Evolutionary conservation across 2,888 invertebrate species (phyloP), one percentile per base, ranked within the genome.

Genomic region (Lasius platythorax): DNA sequence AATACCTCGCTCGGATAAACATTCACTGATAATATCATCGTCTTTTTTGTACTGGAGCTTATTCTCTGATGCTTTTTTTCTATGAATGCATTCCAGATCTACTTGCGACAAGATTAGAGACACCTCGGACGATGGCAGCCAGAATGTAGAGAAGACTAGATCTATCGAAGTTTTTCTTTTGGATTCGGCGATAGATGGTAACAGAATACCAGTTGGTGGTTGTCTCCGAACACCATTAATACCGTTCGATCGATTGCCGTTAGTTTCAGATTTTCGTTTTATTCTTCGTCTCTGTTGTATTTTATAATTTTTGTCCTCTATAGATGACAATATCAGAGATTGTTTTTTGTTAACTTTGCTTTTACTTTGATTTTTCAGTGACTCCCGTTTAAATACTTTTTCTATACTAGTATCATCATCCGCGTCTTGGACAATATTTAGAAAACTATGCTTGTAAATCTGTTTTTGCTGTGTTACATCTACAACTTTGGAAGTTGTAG

Each of bases 121-220:
- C 89, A 95, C 95, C 43, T 95, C 95, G 84, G 97, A 96, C 0
- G 97, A 96, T 87, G 97, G 97, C 88, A 97, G 96, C 96, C 98
- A 97, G 92, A 97, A 97, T 9, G 97, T 97, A 6, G 97, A 96
- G 93, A 98, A 97, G 28, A 97, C 95, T 72, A 97, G 95, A 95
- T 98, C 97, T 87, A 96, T 93, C 0, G 96, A 94, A 23, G 95
- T 92, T 91, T 95, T 93, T 86, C 94, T 93, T 91, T 96, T 91
- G 82, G 96, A 94, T 92, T 95, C 94, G 95, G 92, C n/a, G 93
- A 94, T 86, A 33, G 94, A 91, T 3, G 94, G 92, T 61, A 94
- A 87, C 3, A 94, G 84, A 81, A 95, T 93, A 23, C 95, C 95
- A 4, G 94, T 94, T 8, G 94, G 94, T 23, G 94, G 92, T 85